Conservation (phyloP, 2,888 invertebrate species). For the Amphipoea lucens region DNA sequence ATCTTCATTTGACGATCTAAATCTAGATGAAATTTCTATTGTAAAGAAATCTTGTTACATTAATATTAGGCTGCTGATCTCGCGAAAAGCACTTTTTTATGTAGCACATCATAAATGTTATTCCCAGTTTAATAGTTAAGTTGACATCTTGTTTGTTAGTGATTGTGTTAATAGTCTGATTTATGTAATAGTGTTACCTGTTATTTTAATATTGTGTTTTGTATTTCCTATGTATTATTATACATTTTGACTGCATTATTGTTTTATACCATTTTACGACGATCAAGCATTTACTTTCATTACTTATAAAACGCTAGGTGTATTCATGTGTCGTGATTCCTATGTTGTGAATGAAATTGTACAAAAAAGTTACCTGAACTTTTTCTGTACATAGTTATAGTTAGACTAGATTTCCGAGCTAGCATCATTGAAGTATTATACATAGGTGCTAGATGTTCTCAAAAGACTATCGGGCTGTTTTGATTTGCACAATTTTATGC, state of each 20-base stretch:
- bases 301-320: conserved; percentile 50
- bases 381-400: conserved; percentile 75
- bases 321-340: conserved; percentile 51
- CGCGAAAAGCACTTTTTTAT: conserved; percentile 78
- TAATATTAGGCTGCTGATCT: conserved; percentile 63
- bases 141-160: conserved; percentile 84
- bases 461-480: conserved; percentile 56
- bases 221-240: conserved; percentile 55
- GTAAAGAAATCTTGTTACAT: conserved; percentile 33
- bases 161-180: conserved; percentile 85
- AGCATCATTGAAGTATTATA: conserved; percentile 69
- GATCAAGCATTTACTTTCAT: conserved; percentile 71
- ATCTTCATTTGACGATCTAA: conserved; percentile 6
- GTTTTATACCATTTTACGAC: conserved; percentile 63
- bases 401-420: conserved; percentile 71
- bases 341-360: conserved; percentile 71
- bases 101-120: conserved; percentile 80
- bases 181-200: conserved; percentile 84
- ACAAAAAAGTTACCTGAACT: conserved; percentile 87
- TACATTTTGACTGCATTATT: conserved; percentile 51
- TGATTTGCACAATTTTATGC: conserved; percentile 51
- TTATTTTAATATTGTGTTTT: conserved; percentile 80
- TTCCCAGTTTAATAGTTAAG: conserved; percentile 78
- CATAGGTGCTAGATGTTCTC: conserved; percentile 78
- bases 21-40: conserved; percentile 17